These are phyloP conservation scores for Dusona sp. DNA, from an alignment of 2,888 invertebrate genomes.

Conservation along the genomic window DNA sequence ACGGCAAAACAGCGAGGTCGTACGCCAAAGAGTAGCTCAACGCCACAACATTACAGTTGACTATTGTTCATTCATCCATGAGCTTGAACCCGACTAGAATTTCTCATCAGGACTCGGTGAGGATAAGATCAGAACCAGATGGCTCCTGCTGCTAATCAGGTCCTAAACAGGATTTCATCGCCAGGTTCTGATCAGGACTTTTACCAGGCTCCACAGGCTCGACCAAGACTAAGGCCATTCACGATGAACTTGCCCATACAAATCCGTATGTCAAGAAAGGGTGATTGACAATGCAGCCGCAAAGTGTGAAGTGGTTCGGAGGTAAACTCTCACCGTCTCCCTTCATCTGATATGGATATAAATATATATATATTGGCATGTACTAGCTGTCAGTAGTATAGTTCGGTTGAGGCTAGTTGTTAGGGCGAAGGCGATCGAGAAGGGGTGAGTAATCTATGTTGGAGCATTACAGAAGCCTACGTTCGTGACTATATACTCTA, in stretches of 20 bases:
- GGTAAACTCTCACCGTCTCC: conserved; percentile 12
- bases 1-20: too few relatives aligned
- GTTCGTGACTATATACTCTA: conserved; percentile 22
- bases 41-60: too few relatives aligned
- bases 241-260: neutral
- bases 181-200: too few relatives aligned
- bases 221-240: neutral
- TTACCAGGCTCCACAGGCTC: too few relatives aligned
- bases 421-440: conserved; percentile 43
- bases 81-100: too few relatives aligned
- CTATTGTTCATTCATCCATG: too few relatives aligned
- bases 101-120: too few relatives aligned
- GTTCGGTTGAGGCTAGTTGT: conserved; percentile 58
- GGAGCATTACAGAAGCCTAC: conserved; percentile 49
- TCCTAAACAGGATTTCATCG: too few relatives aligned
- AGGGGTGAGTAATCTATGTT: conserved; percentile 58
- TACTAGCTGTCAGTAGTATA: conserved; percentile 57
- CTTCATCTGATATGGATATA: neutral
- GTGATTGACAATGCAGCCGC: conserved; percentile 58
- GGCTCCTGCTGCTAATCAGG: too few relatives aligned
- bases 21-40: too few relatives aligned
- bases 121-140: too few relatives aligned
- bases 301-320: conserved; percentile 10
- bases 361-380: conserved; percentile 19
- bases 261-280: conserved; percentile 26